Conservation (phyloP, 1,140 invertebrate genomes). For the Magallana ariakensis region DNA sequence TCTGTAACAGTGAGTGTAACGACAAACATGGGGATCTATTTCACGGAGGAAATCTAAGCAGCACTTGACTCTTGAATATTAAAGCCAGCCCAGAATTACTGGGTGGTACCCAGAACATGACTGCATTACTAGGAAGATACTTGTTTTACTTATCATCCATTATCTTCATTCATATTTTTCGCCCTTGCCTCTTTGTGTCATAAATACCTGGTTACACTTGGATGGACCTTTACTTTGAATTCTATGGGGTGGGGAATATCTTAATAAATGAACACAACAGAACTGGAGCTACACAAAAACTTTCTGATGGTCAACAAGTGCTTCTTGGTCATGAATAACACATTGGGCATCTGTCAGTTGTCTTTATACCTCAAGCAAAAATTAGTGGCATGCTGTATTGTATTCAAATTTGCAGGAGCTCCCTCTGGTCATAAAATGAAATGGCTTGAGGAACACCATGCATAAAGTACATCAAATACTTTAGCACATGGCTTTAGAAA, state of each 20-base stretch:
- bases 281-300: no score
- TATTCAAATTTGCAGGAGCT: conserved; percentile 15
- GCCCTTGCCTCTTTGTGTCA: background rate
- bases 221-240: background rate
- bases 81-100: conserved; percentile 1
- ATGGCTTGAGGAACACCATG: background rate
- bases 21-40: conserved; percentile 6
- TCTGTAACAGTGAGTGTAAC: background rate
- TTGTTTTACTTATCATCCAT: conserved; percentile 31
- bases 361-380: background rate
- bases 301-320: background rate
- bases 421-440: conserved; percentile 8
- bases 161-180: conserved; percentile 29
- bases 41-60: background rate
- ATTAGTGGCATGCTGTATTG: background rate
- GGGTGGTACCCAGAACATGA: conserved; percentile 15
- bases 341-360: background rate
- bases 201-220: background rate
- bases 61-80: conserved; percentile 14
- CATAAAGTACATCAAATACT: conserved; percentile 19
- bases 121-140: conserved; percentile 33
- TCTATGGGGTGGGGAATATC: no score
- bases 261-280: no score
- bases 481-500: conserved; percentile 10
- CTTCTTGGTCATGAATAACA: background rate